A percentile compares a stretch with the other conserved stretches of the same genome.
Conservation (phyloP, 2,797 vertebrate genomes). For the Lepilemur septentrionalis region DNA sequence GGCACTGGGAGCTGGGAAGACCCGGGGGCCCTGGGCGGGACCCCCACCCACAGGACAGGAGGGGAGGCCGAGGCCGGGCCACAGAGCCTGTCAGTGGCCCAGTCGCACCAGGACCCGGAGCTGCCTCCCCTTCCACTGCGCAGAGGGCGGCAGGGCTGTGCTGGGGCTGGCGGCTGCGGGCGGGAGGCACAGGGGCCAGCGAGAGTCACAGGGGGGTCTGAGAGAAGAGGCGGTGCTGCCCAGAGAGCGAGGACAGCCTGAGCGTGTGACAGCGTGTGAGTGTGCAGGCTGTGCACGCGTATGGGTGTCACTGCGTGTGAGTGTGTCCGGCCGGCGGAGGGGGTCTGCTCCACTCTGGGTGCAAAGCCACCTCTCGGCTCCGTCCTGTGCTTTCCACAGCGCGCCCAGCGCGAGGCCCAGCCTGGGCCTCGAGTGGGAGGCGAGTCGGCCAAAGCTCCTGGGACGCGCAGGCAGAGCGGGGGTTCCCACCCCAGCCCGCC, state of each 20-base stretch:
- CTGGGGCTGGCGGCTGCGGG: too few species aligned
- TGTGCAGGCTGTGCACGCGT: accelerated
- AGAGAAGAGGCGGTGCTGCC: neutral
- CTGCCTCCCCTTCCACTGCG: neutral
- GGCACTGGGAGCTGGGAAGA: neutral
- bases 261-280: neutral
- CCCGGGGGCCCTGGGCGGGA: too few species aligned
- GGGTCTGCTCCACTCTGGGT: neutral
- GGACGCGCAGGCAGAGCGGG: neutral
- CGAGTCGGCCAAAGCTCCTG: too few species aligned
- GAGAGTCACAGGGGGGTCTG: neutral
- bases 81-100: neutral
- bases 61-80: neutral
- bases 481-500: neutral
- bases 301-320: neutral
- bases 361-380: neutral
- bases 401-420: too few species aligned
- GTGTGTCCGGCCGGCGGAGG: neutral
- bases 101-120: too few species aligned
- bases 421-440: neutral
- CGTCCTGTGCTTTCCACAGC: neutral
- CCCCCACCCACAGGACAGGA: neutral
- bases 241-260: accelerated
- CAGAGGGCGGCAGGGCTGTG: too few species aligned
- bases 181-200: neutral